Conservation (phyloP, 2,888 invertebrate genomes). For the Troides oblongomaculatus region DNA sequence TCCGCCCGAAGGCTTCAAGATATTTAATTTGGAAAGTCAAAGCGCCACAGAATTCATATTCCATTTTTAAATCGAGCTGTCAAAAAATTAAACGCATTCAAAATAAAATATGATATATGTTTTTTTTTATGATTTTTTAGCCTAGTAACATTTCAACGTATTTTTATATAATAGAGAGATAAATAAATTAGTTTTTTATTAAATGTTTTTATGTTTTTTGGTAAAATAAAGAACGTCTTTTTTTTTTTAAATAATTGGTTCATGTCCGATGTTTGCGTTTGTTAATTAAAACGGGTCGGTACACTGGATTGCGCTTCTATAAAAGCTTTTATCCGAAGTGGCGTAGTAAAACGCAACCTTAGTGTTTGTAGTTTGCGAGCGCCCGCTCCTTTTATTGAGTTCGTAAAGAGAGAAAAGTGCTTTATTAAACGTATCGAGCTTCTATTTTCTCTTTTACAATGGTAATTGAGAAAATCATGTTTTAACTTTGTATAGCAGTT, state of each 20-base stretch:
- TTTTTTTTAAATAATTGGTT: background rate
- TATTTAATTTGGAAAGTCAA: too few species aligned
- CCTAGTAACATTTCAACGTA: too few species aligned
- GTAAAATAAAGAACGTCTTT: background rate
- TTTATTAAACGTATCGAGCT: slow-evolving; percentile 1
- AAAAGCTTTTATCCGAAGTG: slow-evolving; percentile 25
- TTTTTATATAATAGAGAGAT: too few species aligned
- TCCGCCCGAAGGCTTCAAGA: too few species aligned
- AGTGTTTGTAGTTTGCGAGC: slow-evolving; percentile 2
- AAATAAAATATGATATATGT: too few species aligned
- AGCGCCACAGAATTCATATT: too few species aligned
- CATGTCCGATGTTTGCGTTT: background rate
- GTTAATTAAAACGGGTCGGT: background rate
- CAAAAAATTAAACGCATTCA: too few species aligned
- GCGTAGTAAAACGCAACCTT: background rate
- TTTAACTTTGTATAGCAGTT: background rate
- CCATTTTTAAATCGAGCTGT: too few species aligned
- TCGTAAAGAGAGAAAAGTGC: slow-evolving; percentile 11
- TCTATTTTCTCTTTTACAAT: background rate
- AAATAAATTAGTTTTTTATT: too few species aligned
- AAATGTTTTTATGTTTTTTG: background rate
- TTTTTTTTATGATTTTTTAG: too few species aligned
- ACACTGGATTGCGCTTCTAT: slow-evolving; percentile 11
- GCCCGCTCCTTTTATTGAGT: slow-evolving; percentile 5
- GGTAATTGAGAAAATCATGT: background rate